Conservation (phyloP, 2,888 invertebrate genomes). For the Polydrusus cervinus region DNA sequence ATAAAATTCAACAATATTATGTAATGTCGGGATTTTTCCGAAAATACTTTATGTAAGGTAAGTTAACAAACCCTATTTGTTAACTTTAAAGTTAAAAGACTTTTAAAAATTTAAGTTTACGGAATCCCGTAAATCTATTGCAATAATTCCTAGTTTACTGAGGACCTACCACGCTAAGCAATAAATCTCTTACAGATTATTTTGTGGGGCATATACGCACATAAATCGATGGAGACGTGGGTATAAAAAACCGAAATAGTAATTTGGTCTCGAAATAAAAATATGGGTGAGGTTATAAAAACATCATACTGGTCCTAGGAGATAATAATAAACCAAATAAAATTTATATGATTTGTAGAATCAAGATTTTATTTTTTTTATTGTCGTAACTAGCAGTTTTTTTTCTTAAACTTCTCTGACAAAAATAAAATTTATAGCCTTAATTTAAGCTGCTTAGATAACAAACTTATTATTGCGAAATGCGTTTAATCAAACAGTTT, state of each 20-base stretch:
- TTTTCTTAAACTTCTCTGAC: background rate
- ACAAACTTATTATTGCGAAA: no score
- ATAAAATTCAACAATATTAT: background rate
- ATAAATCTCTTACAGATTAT: conserved; percentile 14
- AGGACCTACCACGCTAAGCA: background rate
- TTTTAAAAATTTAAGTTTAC: no score
- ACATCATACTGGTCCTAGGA: no score
- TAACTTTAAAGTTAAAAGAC: no score
- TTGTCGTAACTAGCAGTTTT: background rate
- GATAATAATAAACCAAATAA: conserved; percentile 14
- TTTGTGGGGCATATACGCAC: background rate
- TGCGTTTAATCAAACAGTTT: no score
- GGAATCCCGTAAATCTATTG: no score
- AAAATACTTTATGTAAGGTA: no score
- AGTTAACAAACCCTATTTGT: no score
- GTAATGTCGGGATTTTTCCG: no score
- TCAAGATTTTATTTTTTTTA: background rate
- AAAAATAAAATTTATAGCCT: background rate
- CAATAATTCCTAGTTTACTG: no score
- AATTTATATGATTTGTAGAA: no score
- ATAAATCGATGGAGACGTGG: background rate
- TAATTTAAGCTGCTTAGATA: background rate
- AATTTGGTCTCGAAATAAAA: conserved; percentile 4
- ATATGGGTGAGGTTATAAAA: background rate
- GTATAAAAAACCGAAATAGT: conserved; percentile 2